Evolutionary conservation across 2,888 invertebrate species (phyloP), one percentile per base, ranked within the genome.

Genomic region (Lapara coniferarum): DNA sequence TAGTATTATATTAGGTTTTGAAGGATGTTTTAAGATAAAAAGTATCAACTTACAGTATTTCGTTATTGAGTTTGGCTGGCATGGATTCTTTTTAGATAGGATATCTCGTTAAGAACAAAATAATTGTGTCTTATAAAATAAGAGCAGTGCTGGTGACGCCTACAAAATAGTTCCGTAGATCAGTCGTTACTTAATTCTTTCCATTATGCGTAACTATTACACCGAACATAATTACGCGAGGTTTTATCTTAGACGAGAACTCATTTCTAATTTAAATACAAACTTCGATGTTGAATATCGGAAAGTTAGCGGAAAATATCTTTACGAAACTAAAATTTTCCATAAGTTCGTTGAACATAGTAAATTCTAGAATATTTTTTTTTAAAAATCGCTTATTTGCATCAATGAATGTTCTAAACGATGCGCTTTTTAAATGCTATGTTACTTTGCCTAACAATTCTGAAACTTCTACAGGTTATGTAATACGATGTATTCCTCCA

Each of bases 171-270:
- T 12, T 49, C 10, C 10, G 8, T 63, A 16, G 12, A 46, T 46
- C 5, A 16, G 46, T 12, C 16, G 13, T 63, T 19, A 49, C 46
- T 63, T 16, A 46, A 12, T 49, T 46, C 49, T 63, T 19, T 19
- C 46, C 16, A 63, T 49, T 89, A 90, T 88, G 88, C 85, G 88
- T 86, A 87, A 85, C 85, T 84, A 84, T 82, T 85, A 85, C 85
- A 83, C 84, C 81, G 81, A 72, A 81, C 81, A 86, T 88, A 88
- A 88, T 88, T 87, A 85, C 84, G 73, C 81, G 83, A 77, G 85
- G 85, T 82, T 78, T 75, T 72, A 76, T 77, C 74, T 67, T 75
- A 75, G 70, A 73, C 67, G 72, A 69, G 66, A 69, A 73, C 71
- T 63, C 70, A 71, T 68, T 71, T 70, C 68, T 73, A 73, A 71